These are phyloP conservation scores for Pseudotriccus pelzelni DNA, from an alignment of 2,797 vertebrate species.

Conservation along the genomic window DNA sequence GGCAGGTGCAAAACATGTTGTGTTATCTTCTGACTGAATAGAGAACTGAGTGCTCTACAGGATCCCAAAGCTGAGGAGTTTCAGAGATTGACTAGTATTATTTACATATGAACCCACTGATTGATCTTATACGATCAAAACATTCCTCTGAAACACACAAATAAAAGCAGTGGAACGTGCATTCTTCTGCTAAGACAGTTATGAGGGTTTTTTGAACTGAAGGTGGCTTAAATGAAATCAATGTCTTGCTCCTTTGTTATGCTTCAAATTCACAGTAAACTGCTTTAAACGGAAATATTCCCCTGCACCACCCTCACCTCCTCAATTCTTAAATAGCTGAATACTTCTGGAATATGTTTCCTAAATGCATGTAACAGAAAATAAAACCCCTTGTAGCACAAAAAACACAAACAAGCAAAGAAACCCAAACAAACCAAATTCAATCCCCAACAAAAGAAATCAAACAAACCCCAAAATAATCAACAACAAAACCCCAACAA, in stretches of 20 bases:
- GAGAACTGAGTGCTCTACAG: not conserved
- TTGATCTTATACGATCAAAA: not conserved
- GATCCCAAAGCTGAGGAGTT: not conserved
- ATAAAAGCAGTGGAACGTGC: not conserved
- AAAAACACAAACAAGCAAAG: not conserved
- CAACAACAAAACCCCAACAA: not conserved
- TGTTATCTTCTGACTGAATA: not conserved
- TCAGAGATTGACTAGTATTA: not conserved
- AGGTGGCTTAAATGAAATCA: not conserved
- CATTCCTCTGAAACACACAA: not conserved
- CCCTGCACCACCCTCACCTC: accelerated
- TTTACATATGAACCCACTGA: not conserved
- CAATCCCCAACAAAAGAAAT: not conserved
- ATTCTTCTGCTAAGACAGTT: not conserved
- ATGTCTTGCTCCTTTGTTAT: not conserved
- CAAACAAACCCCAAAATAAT: not conserved
- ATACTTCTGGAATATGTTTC: not conserved
- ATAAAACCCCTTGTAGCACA: not conserved
- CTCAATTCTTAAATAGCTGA: not conserved
- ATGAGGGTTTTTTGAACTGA: not conserved
- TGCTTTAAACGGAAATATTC: not conserved
- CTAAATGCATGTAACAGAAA: not conserved
- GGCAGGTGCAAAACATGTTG: not conserved
- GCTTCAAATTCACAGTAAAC: not conserved
- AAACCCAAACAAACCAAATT: not conserved